Conservation (phyloP, 1,140 invertebrate species). For the Matsumurasca onukii region DNA sequence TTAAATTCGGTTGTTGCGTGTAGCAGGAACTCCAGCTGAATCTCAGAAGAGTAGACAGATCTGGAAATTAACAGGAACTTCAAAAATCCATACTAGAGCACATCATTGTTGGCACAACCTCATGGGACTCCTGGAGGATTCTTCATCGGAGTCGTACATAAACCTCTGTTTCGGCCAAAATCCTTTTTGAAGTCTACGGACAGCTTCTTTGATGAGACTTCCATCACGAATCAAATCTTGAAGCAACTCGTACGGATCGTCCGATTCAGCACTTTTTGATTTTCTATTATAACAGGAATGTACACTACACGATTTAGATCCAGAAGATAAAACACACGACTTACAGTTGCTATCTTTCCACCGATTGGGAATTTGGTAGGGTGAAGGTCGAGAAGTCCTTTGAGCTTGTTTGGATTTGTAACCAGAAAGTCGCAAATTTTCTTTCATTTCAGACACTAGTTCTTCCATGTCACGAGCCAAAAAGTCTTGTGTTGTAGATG, state of each 20-base stretch:
- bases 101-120: slow-evolving; percentile 29
- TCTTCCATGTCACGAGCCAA: slow-evolving; percentile 61
- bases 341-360: slow-evolving; percentile 51
- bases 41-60: slow-evolving; percentile 3
- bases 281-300: slow-evolving; percentile 39
- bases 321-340: slow-evolving; percentile 42
- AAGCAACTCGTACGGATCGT: slow-evolving; percentile 66
- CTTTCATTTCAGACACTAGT: slow-evolving; percentile 67
- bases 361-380: slow-evolving; percentile 58
- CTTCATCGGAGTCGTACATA: slow-evolving; percentile 56
- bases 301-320: slow-evolving; percentile 33
- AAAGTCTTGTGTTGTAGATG: slow-evolving; percentile 46
- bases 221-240: slow-evolving; percentile 63
- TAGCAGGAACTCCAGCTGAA: slow-evolving; percentile 26
- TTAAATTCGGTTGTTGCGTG: slow-evolving; percentile 23
- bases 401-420: slow-evolving; percentile 49
- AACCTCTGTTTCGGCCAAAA: slow-evolving; percentile 52
- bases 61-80: slow-evolving; percentile 27
- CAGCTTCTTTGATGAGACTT: slow-evolving; percentile 69
- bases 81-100: neutral
- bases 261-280: slow-evolving; percentile 45
- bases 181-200: slow-evolving; percentile 60
- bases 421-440: slow-evolving; percentile 61
- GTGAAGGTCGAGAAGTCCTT: slow-evolving; percentile 55
- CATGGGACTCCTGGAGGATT: slow-evolving; percentile 42